phyloP scores from a whole-genome alignment of 1,140 invertebrate species.

The Macrosteles quadrilineatus region DNA sequence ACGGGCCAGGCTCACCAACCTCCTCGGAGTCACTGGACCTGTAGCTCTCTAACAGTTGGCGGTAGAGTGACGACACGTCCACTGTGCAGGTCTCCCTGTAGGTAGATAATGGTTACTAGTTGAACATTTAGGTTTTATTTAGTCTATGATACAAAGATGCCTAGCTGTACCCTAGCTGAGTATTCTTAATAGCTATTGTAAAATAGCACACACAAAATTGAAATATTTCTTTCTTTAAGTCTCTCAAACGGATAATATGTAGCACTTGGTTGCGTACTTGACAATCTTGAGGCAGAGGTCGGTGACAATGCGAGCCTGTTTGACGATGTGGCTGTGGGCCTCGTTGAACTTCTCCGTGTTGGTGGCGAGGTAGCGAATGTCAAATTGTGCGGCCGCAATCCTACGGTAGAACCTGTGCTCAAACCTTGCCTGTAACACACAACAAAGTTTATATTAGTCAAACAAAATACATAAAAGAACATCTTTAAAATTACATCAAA shows the following conservation, averaged over 20 bases:
- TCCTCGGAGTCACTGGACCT: conserved; percentile 68
- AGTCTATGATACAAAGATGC: too few relatives aligned
- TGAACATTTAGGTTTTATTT: too few relatives aligned
- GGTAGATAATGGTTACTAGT: not conserved
- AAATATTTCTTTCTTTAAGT: too few relatives aligned
- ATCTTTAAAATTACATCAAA: too few relatives aligned
- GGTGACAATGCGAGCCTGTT: conserved; percentile 86
- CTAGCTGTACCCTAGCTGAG: too few relatives aligned
- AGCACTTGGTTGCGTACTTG: conserved; percentile 57
- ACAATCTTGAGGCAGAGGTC: conserved; percentile 87
- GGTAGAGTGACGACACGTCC: conserved; percentile 83
- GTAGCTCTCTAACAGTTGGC: conserved; percentile 75
- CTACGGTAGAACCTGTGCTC: conserved; percentile 92
- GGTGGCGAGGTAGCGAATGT: conserved; percentile 87
- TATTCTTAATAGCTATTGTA: too few relatives aligned
- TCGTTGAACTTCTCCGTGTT: conserved; percentile 95
- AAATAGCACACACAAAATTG: too few relatives aligned
- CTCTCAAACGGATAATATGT: conserved; percentile 26
- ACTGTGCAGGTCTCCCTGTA: conserved; percentile 54
- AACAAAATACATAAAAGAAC: too few relatives aligned
- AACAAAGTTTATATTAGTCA: too few relatives aligned
- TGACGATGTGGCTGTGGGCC: conserved; percentile 83
- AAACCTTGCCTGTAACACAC: conserved; percentile 58
- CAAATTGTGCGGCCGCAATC: conserved; percentile 89
- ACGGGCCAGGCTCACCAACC: conserved; percentile 46